A percentile compares a stretch with the other conserved stretches of the same genome.
Evolutionary conservation across 1,140 invertebrate species (phyloP).

Genomic region (Drosophila chauvacae): DNA sequence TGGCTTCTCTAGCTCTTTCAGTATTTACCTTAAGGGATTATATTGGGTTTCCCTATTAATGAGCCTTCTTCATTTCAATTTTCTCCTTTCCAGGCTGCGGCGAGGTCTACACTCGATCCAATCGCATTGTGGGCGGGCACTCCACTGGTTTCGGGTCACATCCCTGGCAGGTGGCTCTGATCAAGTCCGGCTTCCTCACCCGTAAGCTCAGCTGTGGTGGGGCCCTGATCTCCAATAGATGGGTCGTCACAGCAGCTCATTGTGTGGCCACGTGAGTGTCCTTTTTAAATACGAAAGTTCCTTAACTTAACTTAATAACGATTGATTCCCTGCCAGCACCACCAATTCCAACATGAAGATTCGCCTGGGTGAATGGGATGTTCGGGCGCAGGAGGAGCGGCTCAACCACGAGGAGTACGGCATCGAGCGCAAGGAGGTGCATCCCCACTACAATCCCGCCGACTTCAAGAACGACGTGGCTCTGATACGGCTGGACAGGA

Average conservation of each 20-base stretch:
- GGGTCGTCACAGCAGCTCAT: slow-evolving; percentile 95
- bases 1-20: slow-evolving; percentile 20
- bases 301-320: neutral
- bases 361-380: slow-evolving; percentile 95
- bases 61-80: neutral
- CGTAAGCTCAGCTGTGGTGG: slow-evolving; percentile 96
- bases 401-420: slow-evolving; percentile 94
- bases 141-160: slow-evolving; percentile 95
- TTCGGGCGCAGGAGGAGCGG: slow-evolving; percentile 92
- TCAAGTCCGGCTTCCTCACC: slow-evolving; percentile 95
- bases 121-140: slow-evolving; percentile 96
- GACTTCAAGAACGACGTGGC: slow-evolving; percentile 96
- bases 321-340: slow-evolving; percentile 83
- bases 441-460: slow-evolving; percentile 93
- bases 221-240: slow-evolving; percentile 94
- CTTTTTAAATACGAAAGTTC: too few species aligned
- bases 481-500: slow-evolving; percentile 91
- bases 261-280: slow-evolving; percentile 93
- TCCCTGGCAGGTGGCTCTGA: slow-evolving; percentile 97
- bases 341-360: slow-evolving; percentile 94
- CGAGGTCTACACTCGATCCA: slow-evolving; percentile 93
- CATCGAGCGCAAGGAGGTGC: slow-evolving; percentile 95
- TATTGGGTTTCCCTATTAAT: neutral
- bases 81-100: slow-evolving; percentile 89
- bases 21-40: neutral